A percentile compares a stretch with the other conserved stretches of the same genome.
These are phyloP conservation scores for Pterostichus niger DNA, from an alignment of 2,888 invertebrate species.

Conservation along the genomic window DNA sequence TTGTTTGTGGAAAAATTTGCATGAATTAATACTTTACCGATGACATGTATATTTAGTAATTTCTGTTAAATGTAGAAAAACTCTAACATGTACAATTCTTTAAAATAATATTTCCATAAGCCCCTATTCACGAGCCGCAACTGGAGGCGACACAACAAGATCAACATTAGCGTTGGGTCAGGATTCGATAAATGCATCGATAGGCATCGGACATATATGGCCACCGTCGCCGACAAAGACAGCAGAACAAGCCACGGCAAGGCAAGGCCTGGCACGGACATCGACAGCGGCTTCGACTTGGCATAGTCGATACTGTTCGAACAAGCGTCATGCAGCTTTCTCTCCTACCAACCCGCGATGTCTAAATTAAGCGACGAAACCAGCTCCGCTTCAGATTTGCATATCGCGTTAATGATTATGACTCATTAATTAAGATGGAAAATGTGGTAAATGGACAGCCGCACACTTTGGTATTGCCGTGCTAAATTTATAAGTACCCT, in stretches of 20 bases:
- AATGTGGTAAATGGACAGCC: conserved; percentile 52
- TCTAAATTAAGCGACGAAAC: conserved; percentile 60
- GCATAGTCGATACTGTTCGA: conserved; percentile 57
- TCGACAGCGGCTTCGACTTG: conserved; percentile 12
- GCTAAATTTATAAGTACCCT: conserved; percentile 56
- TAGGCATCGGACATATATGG: conserved; percentile 56
- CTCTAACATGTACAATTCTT: no score
- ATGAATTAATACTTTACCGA: no score
- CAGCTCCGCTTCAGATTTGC: conserved; percentile 51
- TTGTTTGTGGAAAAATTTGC: no score
- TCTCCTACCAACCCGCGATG: conserved; percentile 44
- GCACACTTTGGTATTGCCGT: conserved; percentile 40
- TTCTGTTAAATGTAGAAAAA: no score
- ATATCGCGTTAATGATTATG: conserved; percentile 60
- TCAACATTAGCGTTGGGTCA: conserved; percentile 60
- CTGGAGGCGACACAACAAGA: conserved; percentile 47
- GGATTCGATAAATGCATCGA: conserved; percentile 62
- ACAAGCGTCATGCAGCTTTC: conserved; percentile 21
- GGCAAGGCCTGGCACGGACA: conserved; percentile 8
- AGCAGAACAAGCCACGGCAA: background rate
- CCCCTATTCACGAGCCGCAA: background rate
- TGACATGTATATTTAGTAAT: no score
- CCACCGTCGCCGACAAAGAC: conserved; percentile 46
- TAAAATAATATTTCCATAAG: background rate
- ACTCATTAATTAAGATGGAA: conserved; percentile 58